Percentiles rank a stretch among this genome's conserved stretches.
Evolutionary conservation across 2,113 vertebrate species (phyloP).

Genomic region (Buteo buteo): DNA sequence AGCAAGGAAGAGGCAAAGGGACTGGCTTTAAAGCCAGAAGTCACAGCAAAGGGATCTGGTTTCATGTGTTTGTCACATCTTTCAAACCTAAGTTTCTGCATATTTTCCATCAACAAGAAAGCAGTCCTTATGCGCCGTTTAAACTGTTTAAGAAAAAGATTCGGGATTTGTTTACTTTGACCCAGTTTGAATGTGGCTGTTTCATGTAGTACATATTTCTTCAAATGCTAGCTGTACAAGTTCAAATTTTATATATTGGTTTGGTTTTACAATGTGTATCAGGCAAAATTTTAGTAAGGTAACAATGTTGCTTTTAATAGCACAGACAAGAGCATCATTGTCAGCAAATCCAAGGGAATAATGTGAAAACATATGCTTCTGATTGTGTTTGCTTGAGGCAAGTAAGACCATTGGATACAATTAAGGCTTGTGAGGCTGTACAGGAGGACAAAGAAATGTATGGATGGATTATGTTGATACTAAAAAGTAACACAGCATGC

Average conservation of each 20-base stretch:
- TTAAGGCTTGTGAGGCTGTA: neutral
- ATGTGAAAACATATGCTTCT: neutral
- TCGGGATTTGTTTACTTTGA: neutral
- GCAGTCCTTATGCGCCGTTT: neutral
- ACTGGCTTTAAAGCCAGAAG: neutral
- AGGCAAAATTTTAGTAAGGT: neutral
- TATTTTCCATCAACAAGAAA: neutral
- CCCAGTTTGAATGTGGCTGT: neutral
- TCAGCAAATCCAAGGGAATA: neutral
- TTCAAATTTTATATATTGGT: neutral
- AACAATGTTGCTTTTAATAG: neutral
- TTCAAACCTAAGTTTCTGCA: neutral
- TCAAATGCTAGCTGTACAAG: neutral
- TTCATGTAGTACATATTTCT: neutral
- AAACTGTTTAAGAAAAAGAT: neutral
- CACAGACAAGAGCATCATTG: neutral
- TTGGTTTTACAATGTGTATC: neutral
- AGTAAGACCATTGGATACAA: neutral
- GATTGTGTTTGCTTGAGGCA: neutral
- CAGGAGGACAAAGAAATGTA: neutral
- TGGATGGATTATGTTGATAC: neutral
- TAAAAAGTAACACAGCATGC: neutral
- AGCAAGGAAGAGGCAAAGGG: neutral
- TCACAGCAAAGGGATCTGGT: neutral
- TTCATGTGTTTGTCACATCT: neutral